A percentile compares a stretch with the other conserved stretches of the same genome.
Evolutionary conservation across 2,113 vertebrate genomes (phyloP).

Genomic region (Rhizomys pruinosus): DNA sequence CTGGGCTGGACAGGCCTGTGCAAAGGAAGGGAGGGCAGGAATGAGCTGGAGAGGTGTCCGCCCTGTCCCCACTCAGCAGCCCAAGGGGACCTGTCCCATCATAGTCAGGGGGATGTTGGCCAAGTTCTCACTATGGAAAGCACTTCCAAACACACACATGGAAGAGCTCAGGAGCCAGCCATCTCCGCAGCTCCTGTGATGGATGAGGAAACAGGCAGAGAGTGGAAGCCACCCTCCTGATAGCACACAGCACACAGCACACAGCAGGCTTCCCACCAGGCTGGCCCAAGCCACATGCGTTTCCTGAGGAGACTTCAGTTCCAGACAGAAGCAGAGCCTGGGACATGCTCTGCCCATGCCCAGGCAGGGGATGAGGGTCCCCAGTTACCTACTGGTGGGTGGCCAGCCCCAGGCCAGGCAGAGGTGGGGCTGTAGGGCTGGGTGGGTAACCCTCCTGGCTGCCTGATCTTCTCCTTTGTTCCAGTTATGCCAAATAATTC

Average conservation of each 20-base stretch:
- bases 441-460: background rate
- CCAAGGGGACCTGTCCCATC: background rate
- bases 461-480: slow-evolving; percentile 77
- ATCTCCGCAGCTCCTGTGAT: no score
- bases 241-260: background rate
- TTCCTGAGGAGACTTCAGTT: no score
- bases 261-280: background rate
- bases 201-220: background rate
- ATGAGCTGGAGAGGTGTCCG: no score
- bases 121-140: no score
- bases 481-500: slow-evolving; percentile 81
- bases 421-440: background rate
- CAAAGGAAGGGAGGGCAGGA: background rate
- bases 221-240: background rate
- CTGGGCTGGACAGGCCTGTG: no score
- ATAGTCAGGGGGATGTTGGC: background rate
- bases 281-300: fast-evolving
- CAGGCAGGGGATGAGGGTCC: background rate
- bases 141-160: background rate
- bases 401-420: no score
- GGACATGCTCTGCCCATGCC: background rate
- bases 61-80: background rate
- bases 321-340: background rate
- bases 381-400: background rate
- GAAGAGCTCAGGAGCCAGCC: background rate